Evolutionary conservation across 2,113 vertebrate genomes (phyloP).

Genomic region (Rallus limicola): DNA sequence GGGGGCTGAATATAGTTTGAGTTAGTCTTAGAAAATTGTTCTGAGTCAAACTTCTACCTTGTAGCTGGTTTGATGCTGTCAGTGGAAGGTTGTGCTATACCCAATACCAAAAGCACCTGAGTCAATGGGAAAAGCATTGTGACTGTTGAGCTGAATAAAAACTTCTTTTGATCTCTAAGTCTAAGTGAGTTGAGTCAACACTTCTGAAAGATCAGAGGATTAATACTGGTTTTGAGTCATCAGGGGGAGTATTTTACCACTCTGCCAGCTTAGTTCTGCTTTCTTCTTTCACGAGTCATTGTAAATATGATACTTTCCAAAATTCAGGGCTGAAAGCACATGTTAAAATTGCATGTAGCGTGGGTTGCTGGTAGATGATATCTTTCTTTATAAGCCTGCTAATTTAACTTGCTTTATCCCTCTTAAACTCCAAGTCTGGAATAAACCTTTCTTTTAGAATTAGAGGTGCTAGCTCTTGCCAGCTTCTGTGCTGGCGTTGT

Average conservation of each 20-base stretch:
- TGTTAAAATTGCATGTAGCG: not conserved
- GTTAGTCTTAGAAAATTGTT: not conserved
- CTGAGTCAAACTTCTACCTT: not conserved
- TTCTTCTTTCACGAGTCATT: not conserved
- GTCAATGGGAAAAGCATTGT: not conserved
- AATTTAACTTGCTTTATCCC: constrained; percentile 5
- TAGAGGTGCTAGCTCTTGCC: not conserved
- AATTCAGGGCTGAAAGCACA: not conserved
- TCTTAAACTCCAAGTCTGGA: not conserved
- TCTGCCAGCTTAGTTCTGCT: constrained; percentile 4
- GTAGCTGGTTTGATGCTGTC: not conserved
- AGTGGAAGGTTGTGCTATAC: not conserved
- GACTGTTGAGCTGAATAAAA: not conserved
- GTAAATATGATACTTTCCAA: not conserved
- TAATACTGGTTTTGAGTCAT: constrained; percentile 29
- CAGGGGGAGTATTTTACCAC: constrained; percentile 12
- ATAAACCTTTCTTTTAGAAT: constrained; percentile 3
- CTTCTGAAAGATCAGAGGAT: constrained; percentile 12
- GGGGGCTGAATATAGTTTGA: not conserved
- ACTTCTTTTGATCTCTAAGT: not conserved
- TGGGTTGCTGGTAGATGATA: constrained; percentile 1
- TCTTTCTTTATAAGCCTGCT: not conserved
- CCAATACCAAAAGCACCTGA: not conserved
- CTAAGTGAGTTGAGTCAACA: not conserved
- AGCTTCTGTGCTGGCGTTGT: not conserved